Percentiles rank a stretch among this genome's conserved stretches.
phyloP scores from a whole-genome alignment of 1,140 invertebrate species.

The Heliconius eleuchia region DNA sequence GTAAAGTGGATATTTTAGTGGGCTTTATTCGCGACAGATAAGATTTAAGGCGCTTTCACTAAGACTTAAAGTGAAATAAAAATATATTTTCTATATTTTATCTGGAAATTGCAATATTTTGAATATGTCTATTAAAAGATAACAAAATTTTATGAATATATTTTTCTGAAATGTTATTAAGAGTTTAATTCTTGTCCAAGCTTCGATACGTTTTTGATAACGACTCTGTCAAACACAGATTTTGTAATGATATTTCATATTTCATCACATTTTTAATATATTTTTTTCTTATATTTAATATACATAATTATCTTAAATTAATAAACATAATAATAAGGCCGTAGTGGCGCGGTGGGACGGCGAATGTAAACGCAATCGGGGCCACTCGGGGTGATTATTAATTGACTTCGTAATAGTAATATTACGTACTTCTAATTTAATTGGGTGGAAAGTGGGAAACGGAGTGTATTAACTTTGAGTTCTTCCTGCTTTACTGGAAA shows the following conservation, averaged over 20 bases:
- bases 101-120: background rate
- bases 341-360: too few species aligned
- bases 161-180: background rate
- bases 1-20: background rate
- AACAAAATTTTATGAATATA: background rate
- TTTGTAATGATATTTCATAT: background rate
- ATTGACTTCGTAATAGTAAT: too few species aligned
- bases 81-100: background rate
- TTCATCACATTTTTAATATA: background rate
- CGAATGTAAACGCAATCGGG: too few species aligned
- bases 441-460: too few species aligned
- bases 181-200: background rate
- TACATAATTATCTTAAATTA: too few species aligned
- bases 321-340: too few species aligned
- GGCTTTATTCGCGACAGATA: background rate
- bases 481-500: too few species aligned
- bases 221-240: background rate
- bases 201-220: background rate
- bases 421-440: too few species aligned
- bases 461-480: too few species aligned
- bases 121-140: background rate
- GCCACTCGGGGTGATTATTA: too few species aligned
- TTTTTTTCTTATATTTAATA: too few species aligned
- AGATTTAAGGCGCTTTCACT: background rate
- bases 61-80: background rate